A percentile compares a stretch with the other conserved stretches of the same genome.
These are phyloP conservation scores for Phainopepla nitens DNA, from an alignment of 2,113 vertebrate species.

Conservation along the genomic window DNA sequence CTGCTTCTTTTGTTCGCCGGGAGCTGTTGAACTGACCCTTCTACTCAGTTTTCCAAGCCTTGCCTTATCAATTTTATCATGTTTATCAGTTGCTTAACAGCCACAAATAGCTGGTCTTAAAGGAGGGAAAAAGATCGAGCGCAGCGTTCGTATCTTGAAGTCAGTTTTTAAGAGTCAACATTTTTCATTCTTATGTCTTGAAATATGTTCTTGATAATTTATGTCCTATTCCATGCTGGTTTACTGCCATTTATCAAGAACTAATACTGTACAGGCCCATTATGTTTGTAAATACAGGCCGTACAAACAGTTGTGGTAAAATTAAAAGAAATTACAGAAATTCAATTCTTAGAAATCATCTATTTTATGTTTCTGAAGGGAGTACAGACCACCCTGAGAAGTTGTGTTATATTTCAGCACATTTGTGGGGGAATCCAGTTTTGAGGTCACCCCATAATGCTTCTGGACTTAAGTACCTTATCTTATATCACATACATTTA, in stretches of 20 bases:
- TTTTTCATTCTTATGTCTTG: not conserved
- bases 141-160: not conserved
- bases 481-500: not conserved
- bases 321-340: not conserved
- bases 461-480: not conserved
- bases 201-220: rapidly evolving
- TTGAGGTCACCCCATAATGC: rapidly evolving
- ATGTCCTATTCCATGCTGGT: not conserved
- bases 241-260: not conserved
- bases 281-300: not conserved
- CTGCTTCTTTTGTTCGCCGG: not conserved
- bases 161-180: not conserved
- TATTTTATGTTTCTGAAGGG: not conserved
- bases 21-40: rapidly evolving
- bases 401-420: not conserved
- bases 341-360: rapidly evolving
- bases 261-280: not conserved
- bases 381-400: not conserved
- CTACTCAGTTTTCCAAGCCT: rapidly evolving
- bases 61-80: no score
- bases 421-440: rapidly evolving
- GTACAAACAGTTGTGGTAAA: not conserved
- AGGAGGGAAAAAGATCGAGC: not conserved
- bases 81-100: rapidly evolving
- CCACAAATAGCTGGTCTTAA: not conserved